Conservation (phyloP, 2,888 invertebrate genomes). For the Chesias legatella region DNA sequence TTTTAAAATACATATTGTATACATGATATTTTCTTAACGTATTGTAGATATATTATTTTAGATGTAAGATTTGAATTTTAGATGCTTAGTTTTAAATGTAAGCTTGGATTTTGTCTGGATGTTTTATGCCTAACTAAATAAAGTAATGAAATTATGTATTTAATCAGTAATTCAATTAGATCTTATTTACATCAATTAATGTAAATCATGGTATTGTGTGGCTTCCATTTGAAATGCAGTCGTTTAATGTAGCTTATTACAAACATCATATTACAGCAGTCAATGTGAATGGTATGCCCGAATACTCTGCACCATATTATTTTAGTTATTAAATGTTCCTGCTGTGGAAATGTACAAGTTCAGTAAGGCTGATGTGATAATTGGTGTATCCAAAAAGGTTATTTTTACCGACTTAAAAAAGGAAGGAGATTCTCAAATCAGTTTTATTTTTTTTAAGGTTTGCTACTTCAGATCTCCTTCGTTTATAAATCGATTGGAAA, state of each 20-base stretch:
- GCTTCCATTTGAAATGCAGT: constrained; percentile 29
- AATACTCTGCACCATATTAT: too few relatives aligned
- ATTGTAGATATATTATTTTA: constrained; percentile 28
- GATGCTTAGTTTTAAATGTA: constrained; percentile 24
- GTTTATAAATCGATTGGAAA: too few relatives aligned
- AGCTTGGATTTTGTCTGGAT: constrained; percentile 15
- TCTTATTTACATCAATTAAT: constrained; percentile 8
- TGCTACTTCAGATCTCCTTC: too few relatives aligned
- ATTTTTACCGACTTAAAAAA: too few relatives aligned
- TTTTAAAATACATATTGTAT: constrained; percentile 34
- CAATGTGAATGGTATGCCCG: too few relatives aligned
- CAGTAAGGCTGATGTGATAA: constrained; percentile 1
- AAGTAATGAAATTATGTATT: constrained; percentile 15
- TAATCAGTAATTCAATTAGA: constrained; percentile 9
- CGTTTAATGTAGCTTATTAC: constrained; percentile 8
- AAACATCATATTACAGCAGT: too few relatives aligned
- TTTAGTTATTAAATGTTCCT: too few relatives aligned
- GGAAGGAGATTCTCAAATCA: too few relatives aligned
- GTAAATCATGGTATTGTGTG: constrained; percentile 20
- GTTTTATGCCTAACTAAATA: constrained; percentile 17
- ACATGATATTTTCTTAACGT: constrained; percentile 63
- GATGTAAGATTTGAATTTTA: constrained; percentile 22
- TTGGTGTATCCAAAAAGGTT: background rate
- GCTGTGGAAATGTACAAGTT: too few relatives aligned
- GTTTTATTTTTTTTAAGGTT: too few relatives aligned